Base-by-base conservation (phyloP, 1,140 invertebrate genomes). In the Papilio machaon region DNA sequence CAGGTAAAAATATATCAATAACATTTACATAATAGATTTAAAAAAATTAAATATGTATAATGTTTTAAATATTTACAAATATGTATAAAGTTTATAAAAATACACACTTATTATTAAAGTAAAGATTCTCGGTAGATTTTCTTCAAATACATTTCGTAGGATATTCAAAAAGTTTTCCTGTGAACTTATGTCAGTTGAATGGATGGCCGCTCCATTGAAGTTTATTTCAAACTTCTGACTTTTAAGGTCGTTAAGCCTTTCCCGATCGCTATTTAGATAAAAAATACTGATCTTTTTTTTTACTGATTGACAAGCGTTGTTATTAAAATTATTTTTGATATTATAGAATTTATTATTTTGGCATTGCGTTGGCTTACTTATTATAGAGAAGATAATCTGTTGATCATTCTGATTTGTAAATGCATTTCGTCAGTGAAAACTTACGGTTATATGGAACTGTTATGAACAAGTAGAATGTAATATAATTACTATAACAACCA, bases 181-280 rank as follows among this genome's bases (percentile, higher is more conserved):
- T 15, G 64, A 70, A 70, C 64, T 70, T 70, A 70, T 70, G 64
- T 30, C 64, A 70, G 64, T 35, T 70, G 64, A 35, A 70, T 70
- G 30, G 64, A 70, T 70, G 64, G 64, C 13, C 64, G 64, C 64
- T 70, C 30, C 30, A 70, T 64, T 70, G 64, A 70, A 70, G 64
- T 70, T 70, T 70, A 70, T 70, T 70, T 35, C 64, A 70, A 70
- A 70, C 64, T 70, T 70, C 64, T 70, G 64, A 70, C 64, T 70
- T 70, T 70, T 30, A 64, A 70, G 64, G 64, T 70, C 64, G 64
- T 70, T 70, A 70, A 70, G 64, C 64, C 64, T 67, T 67, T 67
- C 23, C 23, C 23, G 23, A 67, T 67, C 64, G 30, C 64, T 67
- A 67, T 67, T 67, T 67, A 67, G 64, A 67, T 67, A 67, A 67